Evolutionary conservation across 2,797 vertebrate species (phyloP).

Genomic region (Ictinia mississippiensis): DNA sequence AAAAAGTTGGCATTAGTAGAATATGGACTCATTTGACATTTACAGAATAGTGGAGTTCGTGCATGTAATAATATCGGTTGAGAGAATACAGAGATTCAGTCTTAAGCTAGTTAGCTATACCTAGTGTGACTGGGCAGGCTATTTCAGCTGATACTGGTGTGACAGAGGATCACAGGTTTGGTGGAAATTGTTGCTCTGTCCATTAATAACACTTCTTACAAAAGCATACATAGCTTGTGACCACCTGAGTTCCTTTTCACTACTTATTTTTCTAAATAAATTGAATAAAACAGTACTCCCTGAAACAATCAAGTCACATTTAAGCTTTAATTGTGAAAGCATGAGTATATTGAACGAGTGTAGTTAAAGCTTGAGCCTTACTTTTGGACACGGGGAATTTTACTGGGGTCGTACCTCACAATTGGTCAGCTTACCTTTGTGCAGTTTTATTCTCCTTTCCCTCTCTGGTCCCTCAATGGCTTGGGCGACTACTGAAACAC

Average conservation of each 20-base stretch:
- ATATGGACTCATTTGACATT: neutral
- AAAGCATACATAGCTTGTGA: neutral
- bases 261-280: neutral
- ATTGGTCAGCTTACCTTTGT: neutral
- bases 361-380: neutral
- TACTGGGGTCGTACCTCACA: fast-evolving
- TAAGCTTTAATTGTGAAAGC: neutral
- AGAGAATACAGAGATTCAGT: neutral
- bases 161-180: neutral
- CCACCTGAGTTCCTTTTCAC: neutral
- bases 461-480: neutral
- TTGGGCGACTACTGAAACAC: neutral
- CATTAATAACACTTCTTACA: neutral
- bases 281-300: neutral
- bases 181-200: neutral
- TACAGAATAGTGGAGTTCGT: neutral
- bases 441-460: neutral
- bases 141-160: neutral
- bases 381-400: neutral
- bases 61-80: neutral
- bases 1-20: neutral
- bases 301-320: neutral
- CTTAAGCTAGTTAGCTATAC: neutral
- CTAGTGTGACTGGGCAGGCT: neutral
- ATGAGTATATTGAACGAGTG: fast-evolving